Evolutionary conservation across 2,113 vertebrate genomes (phyloP).

Genomic region (Entomyzon cyanotis): DNA sequence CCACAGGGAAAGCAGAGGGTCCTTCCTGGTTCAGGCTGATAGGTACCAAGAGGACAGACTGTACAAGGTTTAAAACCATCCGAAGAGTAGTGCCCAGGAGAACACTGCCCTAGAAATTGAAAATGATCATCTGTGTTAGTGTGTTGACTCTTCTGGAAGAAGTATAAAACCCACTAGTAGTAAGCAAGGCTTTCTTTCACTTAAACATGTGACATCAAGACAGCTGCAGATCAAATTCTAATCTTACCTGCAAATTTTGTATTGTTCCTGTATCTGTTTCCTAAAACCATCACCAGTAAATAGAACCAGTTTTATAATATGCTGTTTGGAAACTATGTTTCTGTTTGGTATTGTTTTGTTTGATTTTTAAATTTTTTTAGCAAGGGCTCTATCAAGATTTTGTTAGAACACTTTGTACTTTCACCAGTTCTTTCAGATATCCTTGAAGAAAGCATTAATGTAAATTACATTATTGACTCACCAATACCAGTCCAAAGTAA

Average conservation of each 20-base stretch:
- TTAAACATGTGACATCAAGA: neutral
- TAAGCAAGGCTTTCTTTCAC: neutral
- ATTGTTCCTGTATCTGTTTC: neutral
- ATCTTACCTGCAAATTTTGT: neutral
- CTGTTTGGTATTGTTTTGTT: neutral
- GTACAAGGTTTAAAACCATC: conserved; percentile 92
- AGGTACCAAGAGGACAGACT: conserved; percentile 82
- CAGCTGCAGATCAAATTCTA: neutral
- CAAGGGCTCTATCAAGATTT: neutral
- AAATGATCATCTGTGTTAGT: neutral
- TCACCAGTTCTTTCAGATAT: neutral
- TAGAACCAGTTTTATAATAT: neutral
- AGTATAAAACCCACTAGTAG: neutral
- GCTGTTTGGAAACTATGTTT: neutral
- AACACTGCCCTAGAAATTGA: conserved; percentile 87
- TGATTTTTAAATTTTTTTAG: neutral
- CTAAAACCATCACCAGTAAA: neutral
- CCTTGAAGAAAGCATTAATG: neutral
- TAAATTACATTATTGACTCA: neutral
- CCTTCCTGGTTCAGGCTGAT: conserved; percentile 90
- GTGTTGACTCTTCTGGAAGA: neutral
- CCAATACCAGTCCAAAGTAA: neutral
- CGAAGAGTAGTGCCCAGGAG: conserved; percentile 85
- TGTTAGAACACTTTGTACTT: neutral
- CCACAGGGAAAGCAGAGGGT: conserved; percentile 92